A percentile compares a stretch with the other conserved stretches of the same genome.
phyloP scores from a whole-genome alignment of 2,888 invertebrate species.

The Chelonus formosanus region DNA sequence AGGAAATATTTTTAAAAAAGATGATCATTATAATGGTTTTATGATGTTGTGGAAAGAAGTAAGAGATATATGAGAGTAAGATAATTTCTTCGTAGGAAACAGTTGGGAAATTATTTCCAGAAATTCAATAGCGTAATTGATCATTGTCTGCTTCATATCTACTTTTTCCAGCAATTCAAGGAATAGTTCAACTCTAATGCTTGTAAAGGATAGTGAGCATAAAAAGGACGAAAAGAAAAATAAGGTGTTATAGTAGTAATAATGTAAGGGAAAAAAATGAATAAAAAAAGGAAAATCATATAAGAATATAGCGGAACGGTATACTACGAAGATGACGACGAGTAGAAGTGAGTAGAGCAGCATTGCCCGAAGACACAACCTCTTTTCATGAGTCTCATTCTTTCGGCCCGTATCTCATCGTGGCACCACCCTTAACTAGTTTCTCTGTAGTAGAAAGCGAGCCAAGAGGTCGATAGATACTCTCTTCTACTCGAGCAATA shows the following conservation, averaged over 20 bases:
- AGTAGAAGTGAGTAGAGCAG: not conserved
- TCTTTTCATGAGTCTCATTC: conserved; percentile 32
- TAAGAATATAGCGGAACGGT: conserved; percentile 29
- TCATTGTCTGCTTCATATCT: conserved; percentile 20
- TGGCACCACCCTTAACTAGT: conserved; percentile 35
- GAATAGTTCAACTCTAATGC: conserved; percentile 20
- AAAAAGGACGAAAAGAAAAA: not conserved
- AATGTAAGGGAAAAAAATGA: conserved; percentile 29
- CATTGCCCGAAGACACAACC: conserved; percentile 35
- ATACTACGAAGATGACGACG: not conserved
- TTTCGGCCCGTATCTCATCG: conserved; percentile 29
- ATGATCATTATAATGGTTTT: too few species aligned
- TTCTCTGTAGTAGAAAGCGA: conserved; percentile 23
- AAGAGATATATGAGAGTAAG: not conserved
- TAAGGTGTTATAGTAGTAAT: conserved; percentile 1
- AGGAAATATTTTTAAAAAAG: too few species aligned
- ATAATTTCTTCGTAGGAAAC: not conserved
- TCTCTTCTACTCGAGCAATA: conserved; percentile 7
- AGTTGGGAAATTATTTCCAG: conserved; percentile 13
- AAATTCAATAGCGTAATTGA: conserved; percentile 20
- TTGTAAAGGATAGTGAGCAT: conserved; percentile 4
- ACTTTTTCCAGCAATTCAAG: conserved; percentile 17
- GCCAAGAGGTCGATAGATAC: conserved; percentile 38
- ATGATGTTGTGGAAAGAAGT: not conserved
- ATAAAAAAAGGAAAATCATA: conserved; percentile 27